Evolutionary conservation across 2,113 vertebrate genomes (phyloP).

Genomic region (Cairina moschata): DNA sequence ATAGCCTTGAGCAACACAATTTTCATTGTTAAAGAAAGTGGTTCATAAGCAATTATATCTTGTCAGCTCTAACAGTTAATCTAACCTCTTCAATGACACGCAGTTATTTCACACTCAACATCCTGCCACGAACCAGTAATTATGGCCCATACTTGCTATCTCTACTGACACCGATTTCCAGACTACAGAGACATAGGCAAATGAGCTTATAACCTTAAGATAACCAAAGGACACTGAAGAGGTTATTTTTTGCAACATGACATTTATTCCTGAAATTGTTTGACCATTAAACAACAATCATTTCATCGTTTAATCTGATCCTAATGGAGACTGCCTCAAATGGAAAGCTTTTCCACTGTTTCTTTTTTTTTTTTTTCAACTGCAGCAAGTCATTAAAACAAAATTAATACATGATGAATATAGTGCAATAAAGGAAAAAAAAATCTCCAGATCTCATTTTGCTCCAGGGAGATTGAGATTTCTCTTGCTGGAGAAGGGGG

Average conservation of each 20-base stretch:
- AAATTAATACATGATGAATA: conserved; percentile 24
- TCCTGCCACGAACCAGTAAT: conserved; percentile 62
- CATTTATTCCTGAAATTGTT: conserved; percentile 59
- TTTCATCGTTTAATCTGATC: conserved; percentile 18
- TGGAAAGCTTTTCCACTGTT: not conserved
- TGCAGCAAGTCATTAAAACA: conserved; percentile 15
- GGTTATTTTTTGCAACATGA: conserved; percentile 49
- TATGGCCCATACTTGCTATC: conserved; percentile 40
- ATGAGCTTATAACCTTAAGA: conserved; percentile 61
- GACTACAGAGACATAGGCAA: conserved; percentile 42
- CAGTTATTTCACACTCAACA: conserved; percentile 75
- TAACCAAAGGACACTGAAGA: conserved; percentile 36
- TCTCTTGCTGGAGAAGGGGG: not conserved
- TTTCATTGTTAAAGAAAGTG: conserved; percentile 56
- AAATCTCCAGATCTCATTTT: not conserved
- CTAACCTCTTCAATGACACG: conserved; percentile 76
- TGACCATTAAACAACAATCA: conserved; percentile 16
- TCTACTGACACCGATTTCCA: conserved; percentile 40
- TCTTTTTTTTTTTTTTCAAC: not conserved
- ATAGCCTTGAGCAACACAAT: conserved; percentile 40
- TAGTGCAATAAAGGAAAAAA: not conserved
- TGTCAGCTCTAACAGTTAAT: conserved; percentile 75
- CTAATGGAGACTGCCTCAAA: not conserved
- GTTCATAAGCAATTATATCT: conserved; percentile 77
- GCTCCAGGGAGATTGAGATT: not conserved